Conservation (phyloP, 2,888 invertebrate genomes). For the Philereme vetulata region DNA sequence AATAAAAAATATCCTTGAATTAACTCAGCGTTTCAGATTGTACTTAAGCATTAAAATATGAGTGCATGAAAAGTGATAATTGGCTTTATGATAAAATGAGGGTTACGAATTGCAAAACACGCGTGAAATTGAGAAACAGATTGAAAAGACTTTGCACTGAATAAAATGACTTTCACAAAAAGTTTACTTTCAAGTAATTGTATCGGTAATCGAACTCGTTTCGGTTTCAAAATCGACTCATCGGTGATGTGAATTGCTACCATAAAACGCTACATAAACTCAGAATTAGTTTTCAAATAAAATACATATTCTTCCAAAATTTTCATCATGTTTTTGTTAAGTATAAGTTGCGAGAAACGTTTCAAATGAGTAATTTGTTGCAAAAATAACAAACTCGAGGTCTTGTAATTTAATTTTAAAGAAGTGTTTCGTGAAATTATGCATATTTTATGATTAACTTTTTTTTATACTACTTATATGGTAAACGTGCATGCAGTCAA, state of each 20-base stretch:
- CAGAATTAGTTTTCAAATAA: background rate
- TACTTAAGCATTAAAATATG: constrained; percentile 8
- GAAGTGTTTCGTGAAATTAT: too few species aligned
- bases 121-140: constrained; percentile 32
- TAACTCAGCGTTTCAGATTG: constrained; percentile 9
- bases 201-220: constrained; percentile 29
- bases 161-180: constrained; percentile 38
- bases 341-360: background rate
- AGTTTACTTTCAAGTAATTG: constrained; percentile 32
- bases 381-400: background rate
- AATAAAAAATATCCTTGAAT: constrained; percentile 23
- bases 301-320: background rate
- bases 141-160: constrained; percentile 27
- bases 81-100: constrained; percentile 19
- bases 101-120: constrained; percentile 25
- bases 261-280: constrained; percentile 5
- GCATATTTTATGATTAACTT: too few species aligned
- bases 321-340: background rate
- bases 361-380: background rate
- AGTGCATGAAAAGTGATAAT: constrained; percentile 14
- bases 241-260: constrained; percentile 24
- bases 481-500: too few species aligned
- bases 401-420: too few species aligned
- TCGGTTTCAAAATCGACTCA: constrained; percentile 29
- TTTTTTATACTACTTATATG: too few species aligned